Evolutionary conservation across 1,140 invertebrate genomes (phyloP).

Genomic region (Dinothrombium tinctorium): DNA sequence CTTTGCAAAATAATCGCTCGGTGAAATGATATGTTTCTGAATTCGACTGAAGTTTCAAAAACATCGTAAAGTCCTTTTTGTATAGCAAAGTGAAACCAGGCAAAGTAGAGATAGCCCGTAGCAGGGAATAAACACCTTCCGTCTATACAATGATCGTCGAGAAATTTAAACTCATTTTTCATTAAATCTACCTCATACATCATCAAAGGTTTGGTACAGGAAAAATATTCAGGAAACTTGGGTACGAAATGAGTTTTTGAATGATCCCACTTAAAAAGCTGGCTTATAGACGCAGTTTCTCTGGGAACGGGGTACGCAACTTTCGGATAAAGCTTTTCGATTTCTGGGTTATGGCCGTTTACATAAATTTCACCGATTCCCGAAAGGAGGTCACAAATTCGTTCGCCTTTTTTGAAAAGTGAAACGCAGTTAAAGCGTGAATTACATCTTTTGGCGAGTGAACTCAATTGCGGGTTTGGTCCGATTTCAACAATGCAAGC

Average conservation of each 20-base stretch:
- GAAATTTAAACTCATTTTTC: conserved; percentile 37
- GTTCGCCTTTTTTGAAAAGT: conserved; percentile 33
- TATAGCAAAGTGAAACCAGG: conserved; percentile 78
- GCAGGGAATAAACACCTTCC: conserved; percentile 80
- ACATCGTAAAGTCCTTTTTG: conserved; percentile 39
- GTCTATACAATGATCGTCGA: conserved; percentile 71
- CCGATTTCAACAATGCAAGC: conserved; percentile 31
- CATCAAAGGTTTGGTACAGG: conserved; percentile 28
- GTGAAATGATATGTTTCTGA: conserved; percentile 49
- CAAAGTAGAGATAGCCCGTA: conserved; percentile 71
- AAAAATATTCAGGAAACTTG: conserved; percentile 25
- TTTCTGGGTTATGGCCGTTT: conserved; percentile 46
- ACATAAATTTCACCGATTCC: conserved; percentile 51
- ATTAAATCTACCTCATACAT: conserved; percentile 45
- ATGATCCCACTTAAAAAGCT: conserved; percentile 75
- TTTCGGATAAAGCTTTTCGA: conserved; percentile 43
- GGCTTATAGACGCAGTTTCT: conserved; percentile 60
- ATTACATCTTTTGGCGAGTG: conserved; percentile 60
- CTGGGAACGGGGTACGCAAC: conserved; percentile 56
- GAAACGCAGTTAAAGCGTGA: conserved; percentile 55
- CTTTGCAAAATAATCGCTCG: conserved; percentile 72
- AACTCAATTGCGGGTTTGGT: conserved; percentile 61
- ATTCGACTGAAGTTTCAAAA: conserved; percentile 40
- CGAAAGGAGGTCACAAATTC: conserved; percentile 33
- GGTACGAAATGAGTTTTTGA: conserved; percentile 45